Base-by-base conservation (phyloP, 2,113 vertebrate species). In the Notothenia coriiceps region DNA sequence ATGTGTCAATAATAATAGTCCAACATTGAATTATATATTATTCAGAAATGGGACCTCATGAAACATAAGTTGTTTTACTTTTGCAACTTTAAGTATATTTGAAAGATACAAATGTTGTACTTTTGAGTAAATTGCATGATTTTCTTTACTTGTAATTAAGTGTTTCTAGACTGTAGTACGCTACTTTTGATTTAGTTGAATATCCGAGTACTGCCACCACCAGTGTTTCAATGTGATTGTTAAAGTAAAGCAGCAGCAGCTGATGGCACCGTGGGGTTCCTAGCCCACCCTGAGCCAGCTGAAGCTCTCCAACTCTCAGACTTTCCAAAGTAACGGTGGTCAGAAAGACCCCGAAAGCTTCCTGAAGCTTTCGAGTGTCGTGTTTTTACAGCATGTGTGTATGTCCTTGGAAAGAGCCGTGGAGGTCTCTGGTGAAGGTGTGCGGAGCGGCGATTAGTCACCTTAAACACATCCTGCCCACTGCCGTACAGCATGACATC, bases 401-500 rank as follows among this genome's bases (percentile, higher is more conserved):
- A 88, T 88, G 78, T 82, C 79, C 82, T 86, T 73, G 83, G 79
- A 80, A 78, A 84, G 74, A 59, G 57, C n/a, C 2, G 54, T 54
- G 49, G 63, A 77, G 83, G 88, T 83, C 81, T 86, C 73, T 6
- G 60, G 43, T 86, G 77, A 75, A 77, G 79, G 90, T 88, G 88
- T 61, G 74, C 77, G 65, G 68, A 55, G 84, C 86, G 46, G 70
- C 70, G 64, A 91, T 93, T 90, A 89, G 64, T 84, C 80, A 77
- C 83, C 76, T 90, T 72, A 84, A 87, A 88, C 82, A 86, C 90
- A 90, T 85, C 88, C 91, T 81, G 86, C 71, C 85, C 63, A 71
- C 74, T 81, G 81, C 70, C 79, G 67, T 29, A 86, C 82, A 68
- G 33, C 65, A 77, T 88, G 79, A 89, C 80, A 81, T 91, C 90